Conservation (phyloP, 2,113 vertebrate genomes). For the Etheostoma cragini region DNA sequence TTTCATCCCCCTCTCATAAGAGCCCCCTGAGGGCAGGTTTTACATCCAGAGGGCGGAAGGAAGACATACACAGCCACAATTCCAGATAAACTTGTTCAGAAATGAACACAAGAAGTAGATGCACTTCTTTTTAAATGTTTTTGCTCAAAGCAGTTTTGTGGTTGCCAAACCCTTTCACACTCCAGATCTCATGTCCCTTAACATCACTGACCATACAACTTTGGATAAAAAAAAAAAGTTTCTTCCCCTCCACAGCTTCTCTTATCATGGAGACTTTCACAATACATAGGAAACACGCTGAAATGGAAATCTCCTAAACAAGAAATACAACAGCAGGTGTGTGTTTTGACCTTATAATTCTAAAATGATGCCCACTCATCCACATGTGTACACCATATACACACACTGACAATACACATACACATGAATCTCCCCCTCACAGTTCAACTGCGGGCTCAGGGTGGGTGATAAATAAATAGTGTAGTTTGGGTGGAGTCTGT, state of each 20-base stretch:
- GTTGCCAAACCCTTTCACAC: neutral
- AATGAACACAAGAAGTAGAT: neutral
- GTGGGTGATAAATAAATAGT: slow-evolving; percentile 52
- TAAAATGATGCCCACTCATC: slow-evolving; percentile 12
- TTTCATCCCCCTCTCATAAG: slow-evolving; percentile 33
- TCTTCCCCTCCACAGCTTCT: neutral
- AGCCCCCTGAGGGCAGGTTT: slow-evolving; percentile 23
- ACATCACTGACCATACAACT: neutral
- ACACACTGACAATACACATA: neutral
- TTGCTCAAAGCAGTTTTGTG: neutral
- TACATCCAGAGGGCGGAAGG: neutral
- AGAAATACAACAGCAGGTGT: slow-evolving; percentile 18
- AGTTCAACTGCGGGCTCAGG: slow-evolving; percentile 4
- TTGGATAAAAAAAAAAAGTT: neutral
- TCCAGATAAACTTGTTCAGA: neutral
- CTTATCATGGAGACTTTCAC: slow-evolving; percentile 18
- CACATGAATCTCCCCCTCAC: neutral
- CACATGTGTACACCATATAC: slow-evolving; percentile 1
- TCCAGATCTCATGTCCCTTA: neutral
- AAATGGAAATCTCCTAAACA: slow-evolving; percentile 30
- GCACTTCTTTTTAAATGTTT: neutral
- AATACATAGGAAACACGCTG: slow-evolving; percentile 5
- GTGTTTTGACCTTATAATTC: slow-evolving; percentile 20
- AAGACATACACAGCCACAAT: slow-evolving; percentile 9
- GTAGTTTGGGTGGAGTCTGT: slow-evolving; percentile 44